These are phyloP conservation scores for Anseranas semipalmata DNA, from an alignment of 2,113 vertebrate species.

Conservation along the genomic window DNA sequence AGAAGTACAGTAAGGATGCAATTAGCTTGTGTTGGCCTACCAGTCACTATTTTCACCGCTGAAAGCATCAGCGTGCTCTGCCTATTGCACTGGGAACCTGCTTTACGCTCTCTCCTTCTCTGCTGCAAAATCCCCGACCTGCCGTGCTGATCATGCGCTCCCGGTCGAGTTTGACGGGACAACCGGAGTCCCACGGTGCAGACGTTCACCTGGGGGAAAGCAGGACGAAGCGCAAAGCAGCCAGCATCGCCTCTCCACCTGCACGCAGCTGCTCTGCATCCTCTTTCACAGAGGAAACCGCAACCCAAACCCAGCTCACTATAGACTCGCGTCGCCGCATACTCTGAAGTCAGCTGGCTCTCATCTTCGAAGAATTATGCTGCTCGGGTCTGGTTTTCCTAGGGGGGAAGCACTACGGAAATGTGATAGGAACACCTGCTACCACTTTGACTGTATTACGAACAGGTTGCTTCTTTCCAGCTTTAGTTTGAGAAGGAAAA, in stretches of 20 bases:
- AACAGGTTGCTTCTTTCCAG: too few relatives aligned
- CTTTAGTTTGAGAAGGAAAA: neutral
- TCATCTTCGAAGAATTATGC: fast-evolving
- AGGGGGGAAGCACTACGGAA: fast-evolving
- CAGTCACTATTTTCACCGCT: neutral
- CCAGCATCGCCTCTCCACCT: neutral
- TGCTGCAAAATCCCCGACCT: fast-evolving
- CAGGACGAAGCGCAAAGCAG: neutral
- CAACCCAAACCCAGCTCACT: fast-evolving
- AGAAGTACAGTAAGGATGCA: neutral
- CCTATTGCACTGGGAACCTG: neutral
- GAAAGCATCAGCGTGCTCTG: neutral
- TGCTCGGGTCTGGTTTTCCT: fast-evolving
- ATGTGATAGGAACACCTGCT: neutral
- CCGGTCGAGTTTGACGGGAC: neutral
- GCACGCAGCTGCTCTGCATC: neutral
- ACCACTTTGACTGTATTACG: fast-evolving
- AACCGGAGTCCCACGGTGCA: neutral
- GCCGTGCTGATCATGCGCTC: neutral
- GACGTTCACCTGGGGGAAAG: neutral
- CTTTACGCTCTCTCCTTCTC: neutral
- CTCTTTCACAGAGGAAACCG: neutral
- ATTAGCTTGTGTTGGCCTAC: fast-evolving
- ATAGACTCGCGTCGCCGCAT: fast-evolving
- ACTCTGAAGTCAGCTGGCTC: fast-evolving